phyloP scores from a whole-genome alignment of 2,888 invertebrate genomes.

The Caenorhabditis sp. region DNA sequence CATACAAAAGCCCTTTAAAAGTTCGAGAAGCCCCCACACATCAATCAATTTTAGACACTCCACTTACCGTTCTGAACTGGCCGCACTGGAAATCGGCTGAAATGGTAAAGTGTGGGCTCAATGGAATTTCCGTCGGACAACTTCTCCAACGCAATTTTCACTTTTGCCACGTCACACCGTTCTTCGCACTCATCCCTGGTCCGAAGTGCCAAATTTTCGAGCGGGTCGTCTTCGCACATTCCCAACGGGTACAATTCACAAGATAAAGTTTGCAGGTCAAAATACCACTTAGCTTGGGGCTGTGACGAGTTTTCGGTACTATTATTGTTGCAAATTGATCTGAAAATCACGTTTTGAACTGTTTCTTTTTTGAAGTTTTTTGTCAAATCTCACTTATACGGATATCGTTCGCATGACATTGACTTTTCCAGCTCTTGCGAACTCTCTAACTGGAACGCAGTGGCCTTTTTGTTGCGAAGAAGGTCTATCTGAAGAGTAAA shows the following conservation, averaged over 20 bases:
- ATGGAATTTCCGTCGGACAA: conserved; percentile 16
- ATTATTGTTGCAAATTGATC: conserved; percentile 9
- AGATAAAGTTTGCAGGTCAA: conserved; percentile 35
- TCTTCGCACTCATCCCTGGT: conserved; percentile 39
- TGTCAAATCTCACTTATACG: conserved; percentile 28
- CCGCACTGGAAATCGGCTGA: not conserved
- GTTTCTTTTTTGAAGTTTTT: no score
- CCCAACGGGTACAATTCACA: conserved; percentile 54
- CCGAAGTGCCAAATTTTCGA: conserved; percentile 35
- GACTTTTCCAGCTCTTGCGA: conserved; percentile 20
- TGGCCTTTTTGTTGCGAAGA: not conserved
- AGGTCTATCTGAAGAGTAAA: not conserved
- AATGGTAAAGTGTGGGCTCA: not conserved
- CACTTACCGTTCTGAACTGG: not conserved
- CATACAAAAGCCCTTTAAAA: no score
- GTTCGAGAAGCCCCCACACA: no score
- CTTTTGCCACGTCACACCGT: conserved; percentile 50
- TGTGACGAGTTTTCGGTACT: conserved; percentile 3
- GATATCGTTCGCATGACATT: conserved; percentile 35
- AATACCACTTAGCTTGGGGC: conserved; percentile 43
- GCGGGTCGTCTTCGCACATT: conserved; percentile 35
- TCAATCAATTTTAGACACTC: no score
- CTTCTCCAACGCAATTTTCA: conserved; percentile 20
- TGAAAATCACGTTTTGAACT: no score
- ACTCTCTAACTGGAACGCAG: conserved; percentile 38